phyloP scores from a whole-genome alignment of 2,797 vertebrate species.

The Masticophis lateralis region DNA sequence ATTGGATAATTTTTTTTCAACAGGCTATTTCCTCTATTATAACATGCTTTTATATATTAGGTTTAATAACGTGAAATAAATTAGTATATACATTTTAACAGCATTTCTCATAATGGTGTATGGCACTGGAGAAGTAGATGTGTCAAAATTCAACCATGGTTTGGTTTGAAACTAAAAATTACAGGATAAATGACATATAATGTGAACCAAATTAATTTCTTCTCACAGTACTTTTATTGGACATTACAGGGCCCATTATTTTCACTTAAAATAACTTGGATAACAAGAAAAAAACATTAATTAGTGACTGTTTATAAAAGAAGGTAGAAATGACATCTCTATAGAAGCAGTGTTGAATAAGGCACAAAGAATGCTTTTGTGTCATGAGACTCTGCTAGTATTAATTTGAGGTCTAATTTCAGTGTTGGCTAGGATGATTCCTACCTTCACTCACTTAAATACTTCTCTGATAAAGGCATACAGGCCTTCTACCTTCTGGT shows the following conservation, averaged over 20 bases:
- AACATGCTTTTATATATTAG: background rate
- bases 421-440: background rate
- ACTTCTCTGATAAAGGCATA: background rate
- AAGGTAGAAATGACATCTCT: background rate
- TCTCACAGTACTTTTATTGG: background rate
- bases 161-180: background rate
- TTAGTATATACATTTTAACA: background rate
- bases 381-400: slow-evolving; percentile 33
- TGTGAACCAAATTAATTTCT: background rate
- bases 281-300: background rate
- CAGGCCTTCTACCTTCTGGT: background rate
- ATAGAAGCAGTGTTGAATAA: background rate
- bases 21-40: background rate
- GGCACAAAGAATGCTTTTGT: slow-evolving; percentile 13
- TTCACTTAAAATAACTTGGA: background rate
- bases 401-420: slow-evolving; percentile 3
- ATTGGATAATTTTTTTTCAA: background rate
- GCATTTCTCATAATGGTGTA: background rate
- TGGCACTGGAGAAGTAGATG: background rate
- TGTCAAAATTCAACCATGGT: background rate
- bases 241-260: background rate
- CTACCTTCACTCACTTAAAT: background rate
- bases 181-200: background rate
- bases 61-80: background rate
- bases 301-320: background rate